Conservation (phyloP, 2,888 invertebrate species). For the Rhogogaster chlorosoma region DNA sequence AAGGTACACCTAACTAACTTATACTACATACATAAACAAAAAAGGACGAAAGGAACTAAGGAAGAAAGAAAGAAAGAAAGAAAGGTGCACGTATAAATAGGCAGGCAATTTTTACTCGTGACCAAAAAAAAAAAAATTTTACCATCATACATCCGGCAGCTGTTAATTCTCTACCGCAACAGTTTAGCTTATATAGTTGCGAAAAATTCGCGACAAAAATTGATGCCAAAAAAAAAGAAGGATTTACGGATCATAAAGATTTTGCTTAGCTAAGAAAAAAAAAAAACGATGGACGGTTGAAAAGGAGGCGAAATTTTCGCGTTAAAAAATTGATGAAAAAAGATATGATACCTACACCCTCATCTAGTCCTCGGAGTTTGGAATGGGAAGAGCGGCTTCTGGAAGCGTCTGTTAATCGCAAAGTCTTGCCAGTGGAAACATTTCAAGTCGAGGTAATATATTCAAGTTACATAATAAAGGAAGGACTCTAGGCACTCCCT, state of each 20-base stretch:
- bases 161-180: background rate
- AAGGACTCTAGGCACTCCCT: slow-evolving; percentile 40
- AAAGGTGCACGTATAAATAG: slow-evolving; percentile 13
- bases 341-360: background rate
- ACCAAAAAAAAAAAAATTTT: background rate
- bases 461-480: slow-evolving; percentile 51
- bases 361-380: background rate
- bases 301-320: background rate
- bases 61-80: background rate
- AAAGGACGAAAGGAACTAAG: background rate
- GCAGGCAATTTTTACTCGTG: slow-evolving; percentile 11
- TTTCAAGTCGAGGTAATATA: slow-evolving; percentile 28
- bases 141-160: background rate
- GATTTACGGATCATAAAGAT: too few relatives aligned
- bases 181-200: background rate
- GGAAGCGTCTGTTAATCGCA: background rate
- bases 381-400: background rate
- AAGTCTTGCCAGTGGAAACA: background rate
- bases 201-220: background rate
- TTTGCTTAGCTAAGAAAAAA: too few relatives aligned
- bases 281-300: too few relatives aligned
- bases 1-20: slow-evolving; percentile 52
- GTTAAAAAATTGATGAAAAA: background rate
- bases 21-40: background rate
- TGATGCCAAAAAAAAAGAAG: background rate